Evolutionary conservation across 2,888 invertebrate species (phyloP).

Genomic region (Drosophila anceps): DNA sequence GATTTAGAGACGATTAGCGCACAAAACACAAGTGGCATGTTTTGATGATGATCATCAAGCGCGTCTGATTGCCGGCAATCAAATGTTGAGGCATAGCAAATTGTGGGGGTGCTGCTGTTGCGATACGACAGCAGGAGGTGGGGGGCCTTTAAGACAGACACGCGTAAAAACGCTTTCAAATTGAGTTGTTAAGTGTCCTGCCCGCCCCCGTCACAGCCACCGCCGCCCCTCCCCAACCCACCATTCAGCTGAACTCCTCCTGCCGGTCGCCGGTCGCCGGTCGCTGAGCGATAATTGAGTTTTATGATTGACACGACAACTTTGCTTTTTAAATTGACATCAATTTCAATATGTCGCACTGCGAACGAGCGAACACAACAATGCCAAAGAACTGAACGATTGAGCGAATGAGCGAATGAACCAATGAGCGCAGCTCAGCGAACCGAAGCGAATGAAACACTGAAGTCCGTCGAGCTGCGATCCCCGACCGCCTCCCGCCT

Average conservation of each 20-base stretch:
- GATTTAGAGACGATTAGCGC: conserved; percentile 78
- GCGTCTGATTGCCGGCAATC: conserved; percentile 77
- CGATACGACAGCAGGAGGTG: neutral
- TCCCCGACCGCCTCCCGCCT: conserved; percentile 1
- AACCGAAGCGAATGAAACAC: conserved; percentile 41
- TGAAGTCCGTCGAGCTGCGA: conserved; percentile 53
- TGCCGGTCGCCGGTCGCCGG: neutral
- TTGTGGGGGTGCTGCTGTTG: conserved; percentile 27
- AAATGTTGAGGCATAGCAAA: conserved; percentile 60
- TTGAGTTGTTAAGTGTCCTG: conserved; percentile 71
- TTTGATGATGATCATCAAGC: conserved; percentile 76
- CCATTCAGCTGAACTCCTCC: conserved; percentile 23
- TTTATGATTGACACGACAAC: conserved; percentile 82
- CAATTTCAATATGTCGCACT: conserved; percentile 83
- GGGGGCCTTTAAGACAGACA: conserved; percentile 51
- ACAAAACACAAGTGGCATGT: conserved; percentile 79
- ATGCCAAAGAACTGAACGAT: conserved; percentile 42
- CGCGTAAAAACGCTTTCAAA: conserved; percentile 76
- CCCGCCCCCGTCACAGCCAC: conserved; percentile 5
- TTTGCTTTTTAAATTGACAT: conserved; percentile 83
- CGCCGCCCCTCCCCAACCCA: neutral
- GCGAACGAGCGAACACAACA: conserved; percentile 48
- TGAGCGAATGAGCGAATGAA: conserved; percentile 35
- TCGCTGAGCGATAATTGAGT: conserved; percentile 74
- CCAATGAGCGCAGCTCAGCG: conserved; percentile 21